A percentile compares a stretch with the other conserved stretches of the same genome.
These are phyloP conservation scores for Catonia carolina DNA, from an alignment of 2,888 invertebrate species.

Conservation along the genomic window DNA sequence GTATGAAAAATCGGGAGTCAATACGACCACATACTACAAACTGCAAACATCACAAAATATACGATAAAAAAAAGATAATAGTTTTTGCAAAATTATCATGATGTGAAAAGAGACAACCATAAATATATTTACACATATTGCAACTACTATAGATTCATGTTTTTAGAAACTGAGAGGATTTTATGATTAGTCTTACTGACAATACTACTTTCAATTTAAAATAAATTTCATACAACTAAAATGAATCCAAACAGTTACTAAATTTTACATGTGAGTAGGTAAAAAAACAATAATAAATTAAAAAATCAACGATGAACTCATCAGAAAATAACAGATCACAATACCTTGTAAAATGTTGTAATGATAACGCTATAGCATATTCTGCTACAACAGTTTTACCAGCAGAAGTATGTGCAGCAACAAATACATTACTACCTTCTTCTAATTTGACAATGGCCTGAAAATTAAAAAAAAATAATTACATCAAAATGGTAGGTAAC, in stretches of 20 bases:
- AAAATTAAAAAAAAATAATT: slow-evolving; percentile 16
- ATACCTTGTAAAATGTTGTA: slow-evolving; percentile 81
- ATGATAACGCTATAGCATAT: slow-evolving; percentile 95
- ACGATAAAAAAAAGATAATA: no score
- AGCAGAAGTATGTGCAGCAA: slow-evolving; percentile 98
- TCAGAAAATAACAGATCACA: slow-evolving; percentile 8
- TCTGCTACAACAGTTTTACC: slow-evolving; percentile 99
- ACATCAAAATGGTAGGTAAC: slow-evolving; percentile 11
- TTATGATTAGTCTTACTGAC: no score
- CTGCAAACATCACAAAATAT: no score
- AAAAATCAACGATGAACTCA: neutral
- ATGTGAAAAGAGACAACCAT: no score
- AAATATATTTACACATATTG: no score
- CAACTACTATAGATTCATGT: no score
- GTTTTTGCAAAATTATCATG: no score
- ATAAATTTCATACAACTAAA: no score
- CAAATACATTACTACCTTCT: slow-evolving; percentile 91
- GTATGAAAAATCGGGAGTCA: no score
- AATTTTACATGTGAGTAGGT: neutral
- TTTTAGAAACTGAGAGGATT: no score
- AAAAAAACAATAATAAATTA: slow-evolving; percentile 14
- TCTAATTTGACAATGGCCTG: slow-evolving; percentile 89
- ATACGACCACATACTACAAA: no score
- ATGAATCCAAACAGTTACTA: slow-evolving; percentile 17
- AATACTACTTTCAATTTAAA: no score